Evolutionary conservation across 2,113 vertebrate species (phyloP), one percentile per base, ranked within the genome.

Genomic region (Neomonachus schauinslandi): DNA sequence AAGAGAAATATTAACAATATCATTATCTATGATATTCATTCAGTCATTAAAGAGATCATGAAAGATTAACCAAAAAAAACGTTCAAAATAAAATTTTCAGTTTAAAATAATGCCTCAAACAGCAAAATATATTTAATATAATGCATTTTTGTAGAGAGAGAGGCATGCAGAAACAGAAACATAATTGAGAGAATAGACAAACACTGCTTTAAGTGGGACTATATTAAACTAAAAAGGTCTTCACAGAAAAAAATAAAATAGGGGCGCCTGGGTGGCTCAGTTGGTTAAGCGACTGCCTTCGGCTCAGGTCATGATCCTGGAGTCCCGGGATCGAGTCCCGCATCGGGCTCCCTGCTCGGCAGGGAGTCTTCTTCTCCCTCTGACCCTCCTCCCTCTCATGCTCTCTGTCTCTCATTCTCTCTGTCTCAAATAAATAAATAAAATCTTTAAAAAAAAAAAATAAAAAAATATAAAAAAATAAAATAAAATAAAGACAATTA

Each of bases 51-150:
- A 74, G 4, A 72, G 22, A 69, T 61, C 19, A 72, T 9, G 63
- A 22, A 89, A 65, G 1, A 61, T 79, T 90, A 95, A 24, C 12
- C 28, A 51, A 87, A 81, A 95, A 95, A 83, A 67, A 15, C 2
- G 2, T 33, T 93, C 39, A 80, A 61, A 79, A 63, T 55, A 79
- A 24, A 42, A 6, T 77, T 6, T 49, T 81, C 72, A 39, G 8
- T 82, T 86, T 86, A 77, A 93, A 95, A 67, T 57, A 26, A 61
- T 3, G 19, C 83, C 59, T 97, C 16, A 80, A 84, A 95, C 77
- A 46, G 46, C 22, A 53, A 61, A 93, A n/a, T 89, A 76, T 61
- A 6, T 26, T 1, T 55, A 67, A 4, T 39, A 55, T n/a, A 8
- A 33, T 67, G 19, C 4, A 81, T 14, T 91, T 94, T 81, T 89